Evolutionary conservation across 1,140 invertebrate genomes (phyloP), one percentile per base, ranked within the genome.

Genomic region (Globodera ellingtonae): DNA sequence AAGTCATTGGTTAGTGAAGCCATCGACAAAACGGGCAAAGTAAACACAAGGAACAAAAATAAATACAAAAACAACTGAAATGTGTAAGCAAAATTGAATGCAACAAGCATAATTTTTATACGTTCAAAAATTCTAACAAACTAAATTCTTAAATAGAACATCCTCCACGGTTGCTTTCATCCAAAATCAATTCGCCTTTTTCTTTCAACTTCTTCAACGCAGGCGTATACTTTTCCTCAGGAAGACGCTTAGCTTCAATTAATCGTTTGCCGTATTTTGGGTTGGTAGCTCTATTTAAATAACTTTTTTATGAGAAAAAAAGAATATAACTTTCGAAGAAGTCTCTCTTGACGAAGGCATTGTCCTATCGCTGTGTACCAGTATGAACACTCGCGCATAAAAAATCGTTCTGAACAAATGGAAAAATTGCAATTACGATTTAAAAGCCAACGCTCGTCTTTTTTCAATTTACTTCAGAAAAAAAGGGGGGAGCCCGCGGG

Each of bases 361-460:
- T 88, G 87, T 81, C 81, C 85, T 6, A 89, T 84, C 9, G 87
- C 87, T 56, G 84, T 86, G 66, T 89, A 82, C 87, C 87, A 88
- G 56, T 86, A 88, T 56, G 83, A 84, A 69, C 75, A 77, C 24
- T 47, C 48, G 50, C 65, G 56, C 24, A 77, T 15, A 7, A 77
- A 44, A 46, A 21, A 46, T 35, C 21, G 7, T 21, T 24, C 75
- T 77, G 44, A 73, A 73, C 24, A 65, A 65, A 65, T 13, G 59
- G 13, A 72, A 46, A 13, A 72, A 72, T 46, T 69, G 13, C n/a
- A 72, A 72, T 35, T 24, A 24, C 24, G 13, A 2, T n/a, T n/a
- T n/a, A n/a, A n/a, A n/a, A n/a, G n/a, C n/a, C n/a, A n/a, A n/a
- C n/a, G n/a, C n/a, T n/a, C n/a, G n/a, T n/a, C n/a, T n/a, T n/a